Evolutionary conservation across 2,888 invertebrate genomes (phyloP).

Genomic region (Thymelicus acteon): DNA sequence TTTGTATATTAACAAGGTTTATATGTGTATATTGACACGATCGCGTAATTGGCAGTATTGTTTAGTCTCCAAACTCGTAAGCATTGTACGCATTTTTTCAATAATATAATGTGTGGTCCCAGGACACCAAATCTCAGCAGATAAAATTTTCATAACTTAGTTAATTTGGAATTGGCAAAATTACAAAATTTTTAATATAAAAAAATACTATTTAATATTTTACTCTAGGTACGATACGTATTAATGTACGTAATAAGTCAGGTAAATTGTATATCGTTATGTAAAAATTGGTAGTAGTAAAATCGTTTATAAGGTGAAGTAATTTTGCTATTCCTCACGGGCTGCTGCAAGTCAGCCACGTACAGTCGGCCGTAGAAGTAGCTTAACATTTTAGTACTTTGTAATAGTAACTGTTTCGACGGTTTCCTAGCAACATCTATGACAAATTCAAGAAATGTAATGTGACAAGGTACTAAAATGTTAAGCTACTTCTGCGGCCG

Average conservation of each 20-base stretch:
- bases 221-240: background rate
- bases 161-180: slow-evolving; percentile 20
- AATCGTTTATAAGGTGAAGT: too few species aligned
- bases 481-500: too few species aligned
- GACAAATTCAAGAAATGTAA: too few species aligned
- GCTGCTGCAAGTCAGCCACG: background rate
- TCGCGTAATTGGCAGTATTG: slow-evolving; percentile 2
- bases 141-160: slow-evolving; percentile 5
- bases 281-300: background rate
- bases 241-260: too few species aligned
- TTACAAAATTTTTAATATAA: background rate
- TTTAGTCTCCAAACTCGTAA: background rate
- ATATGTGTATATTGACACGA: background rate
- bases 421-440: too few species aligned
- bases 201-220: background rate
- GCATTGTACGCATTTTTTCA: background rate
- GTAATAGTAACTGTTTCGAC: too few species aligned
- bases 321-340: background rate
- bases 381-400: too few species aligned
- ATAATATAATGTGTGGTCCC: slow-evolving; percentile 16
- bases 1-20: slow-evolving; percentile 4
- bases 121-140: slow-evolving; percentile 4
- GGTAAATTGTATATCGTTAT: slow-evolving; percentile 1
- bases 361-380: too few species aligned
- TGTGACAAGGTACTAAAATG: too few species aligned